Evolutionary conservation across 2,113 vertebrate species (phyloP).

Genomic region (Egretta garzetta): DNA sequence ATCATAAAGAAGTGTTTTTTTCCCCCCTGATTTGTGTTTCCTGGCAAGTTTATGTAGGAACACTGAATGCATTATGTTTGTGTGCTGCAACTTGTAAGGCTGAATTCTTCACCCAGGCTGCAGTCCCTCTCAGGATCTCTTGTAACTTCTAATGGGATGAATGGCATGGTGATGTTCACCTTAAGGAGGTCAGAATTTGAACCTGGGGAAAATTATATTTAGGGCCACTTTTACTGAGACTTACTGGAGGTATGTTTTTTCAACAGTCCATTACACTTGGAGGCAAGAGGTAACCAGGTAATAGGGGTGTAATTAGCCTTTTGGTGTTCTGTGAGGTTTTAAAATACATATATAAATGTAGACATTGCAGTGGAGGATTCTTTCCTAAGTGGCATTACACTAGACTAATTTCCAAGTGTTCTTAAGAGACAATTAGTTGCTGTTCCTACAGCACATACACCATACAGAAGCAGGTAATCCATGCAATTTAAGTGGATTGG

Average conservation of each 20-base stretch:
- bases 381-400: rapidly evolving
- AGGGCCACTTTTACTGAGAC: not conserved
- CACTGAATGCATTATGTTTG: not conserved
- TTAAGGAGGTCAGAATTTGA: not conserved
- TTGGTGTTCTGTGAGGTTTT: not conserved
- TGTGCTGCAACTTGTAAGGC: not conserved
- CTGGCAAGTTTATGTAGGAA: not conserved
- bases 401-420: not conserved
- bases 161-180: not conserved
- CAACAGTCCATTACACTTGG: not conserved
- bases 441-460: not conserved
- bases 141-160: not conserved
- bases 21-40: not conserved
- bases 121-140: not conserved
- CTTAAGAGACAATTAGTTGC: not conserved
- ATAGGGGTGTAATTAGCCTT: not conserved
- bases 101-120: not conserved
- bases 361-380: not conserved
- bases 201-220: not conserved
- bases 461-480: not conserved
- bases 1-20: not conserved
- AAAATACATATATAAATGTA: not conserved
- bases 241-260: not conserved
- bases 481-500: not conserved
- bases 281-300: not conserved